Conservation (phyloP, 2,888 invertebrate species). For the Brassicogethes aeneus region DNA sequence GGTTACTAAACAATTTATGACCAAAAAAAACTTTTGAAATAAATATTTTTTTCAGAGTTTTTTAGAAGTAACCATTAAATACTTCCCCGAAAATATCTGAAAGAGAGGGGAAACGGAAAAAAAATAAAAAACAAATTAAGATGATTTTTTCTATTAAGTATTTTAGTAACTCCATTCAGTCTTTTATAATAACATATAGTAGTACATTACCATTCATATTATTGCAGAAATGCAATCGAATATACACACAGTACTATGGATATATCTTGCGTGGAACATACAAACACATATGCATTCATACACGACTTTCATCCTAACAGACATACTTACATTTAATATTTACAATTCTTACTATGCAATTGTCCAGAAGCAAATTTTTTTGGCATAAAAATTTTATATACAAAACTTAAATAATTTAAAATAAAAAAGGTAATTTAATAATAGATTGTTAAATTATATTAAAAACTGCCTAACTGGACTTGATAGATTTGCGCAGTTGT, state of each 20-base stretch:
- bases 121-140: too few species aligned
- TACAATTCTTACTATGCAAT: constrained; percentile 36
- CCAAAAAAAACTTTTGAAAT: too few species aligned
- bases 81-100: too few species aligned
- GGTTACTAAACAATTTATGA: too few species aligned
- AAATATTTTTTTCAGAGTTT: too few species aligned
- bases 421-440: constrained; percentile 18
- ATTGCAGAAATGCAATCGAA: constrained; percentile 42
- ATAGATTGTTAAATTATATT: constrained; percentile 9
- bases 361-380: constrained; percentile 31
- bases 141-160: constrained; percentile 33
- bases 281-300: constrained; percentile 23
- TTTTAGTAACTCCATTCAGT: constrained; percentile 45
- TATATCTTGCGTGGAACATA: constrained; percentile 38
- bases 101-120: too few species aligned
- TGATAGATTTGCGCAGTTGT: constrained; percentile 30
- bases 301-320: constrained; percentile 20
- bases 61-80: too few species aligned
- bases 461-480: constrained; percentile 24
- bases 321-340: constrained; percentile 33
- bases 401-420: constrained; percentile 24
- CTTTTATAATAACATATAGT: constrained; percentile 45
- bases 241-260: constrained; percentile 43
- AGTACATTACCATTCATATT: constrained; percentile 43
- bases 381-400: constrained; percentile 29